Base-by-base conservation (phyloP, 2,888 invertebrate genomes). In the Lasius platythorax region DNA sequence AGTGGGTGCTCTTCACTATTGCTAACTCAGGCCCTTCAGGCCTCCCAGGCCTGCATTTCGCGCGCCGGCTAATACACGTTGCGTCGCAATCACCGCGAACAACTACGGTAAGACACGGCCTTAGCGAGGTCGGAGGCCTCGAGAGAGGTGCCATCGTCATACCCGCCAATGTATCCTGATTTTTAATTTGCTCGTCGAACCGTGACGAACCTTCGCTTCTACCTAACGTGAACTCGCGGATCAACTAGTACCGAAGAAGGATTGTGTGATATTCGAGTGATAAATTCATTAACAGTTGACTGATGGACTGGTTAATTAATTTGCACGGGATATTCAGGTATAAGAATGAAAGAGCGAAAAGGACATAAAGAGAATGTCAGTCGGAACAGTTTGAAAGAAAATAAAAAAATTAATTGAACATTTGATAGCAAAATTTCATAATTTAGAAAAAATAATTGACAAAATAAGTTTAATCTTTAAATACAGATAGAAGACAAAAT, bases 21-120 rank as follows among this genome's bases (percentile, higher is more conserved):
- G 95, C 95, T 94, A 94, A 95, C 94, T 95, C 95, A 95, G 95
- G 93, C 93, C 93, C 94, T 95, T 94, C 93, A 94, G 88, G 91
- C 91, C 92, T 92, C 91, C 86, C 91, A 89, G 88, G 85, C 89
- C 89, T 91, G 87, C 90, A 87, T 89, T 91, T 90, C 84, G 84
- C 68, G 40, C 73, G 86, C 76, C 79, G 85, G 84, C 82, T 89
- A 84, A 82, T 90, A 85, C 85, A 87, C 86, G 87, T 82, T 83
- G 87, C 83, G 70, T 85, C 87, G 87, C 85, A 89, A 83, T 82
- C 75, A 82, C 61, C 64, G 79, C 74, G 86, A 63, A 86, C 67
- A 83, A 86, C 15, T 64, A 84, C 72, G 63, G 28, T 53, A 67
- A 67, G 12, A 83, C 72, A 85, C 84, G 82, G 73, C 63, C 56